phyloP scores from a whole-genome alignment of 1,140 invertebrate species.

The Drosophila elegans region DNA sequence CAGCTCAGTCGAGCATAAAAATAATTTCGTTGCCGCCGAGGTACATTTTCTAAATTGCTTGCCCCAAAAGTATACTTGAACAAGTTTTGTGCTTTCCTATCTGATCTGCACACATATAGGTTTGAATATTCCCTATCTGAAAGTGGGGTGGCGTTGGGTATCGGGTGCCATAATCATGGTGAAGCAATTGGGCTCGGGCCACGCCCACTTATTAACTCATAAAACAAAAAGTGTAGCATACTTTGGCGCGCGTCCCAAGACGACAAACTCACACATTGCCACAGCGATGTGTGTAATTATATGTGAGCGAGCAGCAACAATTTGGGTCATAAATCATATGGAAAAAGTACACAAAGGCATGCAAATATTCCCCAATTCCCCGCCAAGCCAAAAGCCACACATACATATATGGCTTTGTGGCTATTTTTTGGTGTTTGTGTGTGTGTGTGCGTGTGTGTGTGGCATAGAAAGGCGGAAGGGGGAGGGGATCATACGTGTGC shows the following conservation, averaged over 20 bases:
- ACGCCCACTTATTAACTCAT: constrained; percentile 66
- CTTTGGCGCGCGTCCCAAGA: constrained; percentile 64
- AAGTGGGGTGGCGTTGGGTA: neutral
- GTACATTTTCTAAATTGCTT: constrained; percentile 47
- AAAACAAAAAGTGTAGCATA: constrained; percentile 76
- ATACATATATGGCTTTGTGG: constrained; percentile 13
- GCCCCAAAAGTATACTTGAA: constrained; percentile 39
- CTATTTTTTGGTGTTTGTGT: constrained; percentile 3
- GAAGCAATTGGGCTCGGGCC: constrained; percentile 38
- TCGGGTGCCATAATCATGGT: constrained; percentile 24
- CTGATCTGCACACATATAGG: constrained; percentile 27
- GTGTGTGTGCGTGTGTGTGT: constrained; percentile 20
- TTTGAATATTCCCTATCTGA: constrained; percentile 10
- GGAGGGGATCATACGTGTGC: constrained; percentile 43
- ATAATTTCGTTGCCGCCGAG: constrained; percentile 21
- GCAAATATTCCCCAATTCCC: constrained; percentile 74
- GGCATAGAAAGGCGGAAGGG: neutral
- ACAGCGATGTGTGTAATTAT: constrained; percentile 62
- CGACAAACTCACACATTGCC: constrained; percentile 33
- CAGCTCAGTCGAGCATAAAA: constrained; percentile 28
- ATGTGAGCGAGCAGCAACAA: constrained; percentile 59
- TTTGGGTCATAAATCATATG: constrained; percentile 82
- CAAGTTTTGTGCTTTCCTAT: constrained; percentile 47
- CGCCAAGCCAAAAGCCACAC: constrained; percentile 11
- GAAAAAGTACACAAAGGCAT: constrained; percentile 77